These are phyloP conservation scores for human (Homo sapiens) DNA, from an alignment of 2,113 vertebrate genomes.

Conservation along the genomic window DNA sequence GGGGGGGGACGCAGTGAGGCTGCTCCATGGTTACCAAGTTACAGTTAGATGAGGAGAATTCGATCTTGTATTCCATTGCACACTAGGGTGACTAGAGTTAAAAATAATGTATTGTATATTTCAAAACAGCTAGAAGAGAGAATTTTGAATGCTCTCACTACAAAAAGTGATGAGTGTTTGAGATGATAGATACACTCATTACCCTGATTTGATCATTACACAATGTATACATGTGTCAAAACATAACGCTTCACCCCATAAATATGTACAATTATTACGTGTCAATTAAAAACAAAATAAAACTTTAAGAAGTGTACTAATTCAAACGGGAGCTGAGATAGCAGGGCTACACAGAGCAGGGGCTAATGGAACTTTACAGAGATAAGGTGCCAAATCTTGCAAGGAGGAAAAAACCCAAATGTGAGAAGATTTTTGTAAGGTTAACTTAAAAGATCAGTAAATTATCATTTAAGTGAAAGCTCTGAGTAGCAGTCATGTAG, in stretches of 20 bases:
- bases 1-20: background rate
- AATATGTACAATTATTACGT: background rate
- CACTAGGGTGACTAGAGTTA: background rate
- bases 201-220: background rate
- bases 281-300: background rate
- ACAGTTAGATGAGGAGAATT: background rate
- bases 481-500: background rate
- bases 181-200: background rate
- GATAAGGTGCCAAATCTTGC: background rate
- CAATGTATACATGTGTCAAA: background rate
- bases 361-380: background rate
- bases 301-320: background rate
- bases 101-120: background rate
- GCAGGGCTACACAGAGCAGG: background rate
- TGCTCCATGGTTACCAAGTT: background rate
- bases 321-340: background rate
- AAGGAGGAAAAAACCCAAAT: background rate
- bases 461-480: background rate
- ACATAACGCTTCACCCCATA: background rate
- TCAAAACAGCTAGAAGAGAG: background rate
- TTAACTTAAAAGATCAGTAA: background rate
- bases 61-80: too few species aligned
- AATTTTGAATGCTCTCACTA: background rate
- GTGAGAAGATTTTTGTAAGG: background rate
- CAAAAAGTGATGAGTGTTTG: background rate